Evolutionary conservation across 2,888 invertebrate genomes (phyloP), one percentile per base, ranked within the genome.

Genomic region (Dolichomitus sp.): DNA sequence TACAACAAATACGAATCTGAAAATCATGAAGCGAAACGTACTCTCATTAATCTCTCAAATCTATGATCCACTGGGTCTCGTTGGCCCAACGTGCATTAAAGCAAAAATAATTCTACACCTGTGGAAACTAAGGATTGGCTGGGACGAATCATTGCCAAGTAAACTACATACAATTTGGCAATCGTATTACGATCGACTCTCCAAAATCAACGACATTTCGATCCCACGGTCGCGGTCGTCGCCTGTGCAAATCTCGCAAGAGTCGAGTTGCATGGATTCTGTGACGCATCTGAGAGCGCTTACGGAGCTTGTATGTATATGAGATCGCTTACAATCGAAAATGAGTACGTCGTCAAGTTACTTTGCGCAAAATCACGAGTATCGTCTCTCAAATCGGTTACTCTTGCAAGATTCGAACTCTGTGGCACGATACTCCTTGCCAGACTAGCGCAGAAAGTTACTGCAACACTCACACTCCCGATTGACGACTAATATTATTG

Each of bases 321-420:
- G 6, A 27, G 33, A 45, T 45, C 45, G 14, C 2, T 33, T 76
- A 52, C 27, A n/a, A n/a, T 14, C 9, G 59, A 19, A 9, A 19
- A 30, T 30, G 45, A 59, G 19, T 30, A 59, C 42, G 30, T 27
- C 5, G 59, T 52, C 19, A 57, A 59, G 11, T 27, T 72, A 30
- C 57, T 33, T 14, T 72, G 17, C 6, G 72, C 72, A 11, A 59
- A 72, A 27, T 72, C 83, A 2, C 40, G 80, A 37, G 83, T 84
- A 4, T 84, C 78, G 14, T 84, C 85, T 0, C 11, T 83, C 12
- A 84, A 85, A 37, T 59, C 40, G 7, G 42, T 83, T 3, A 66
- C 72, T 2, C 54, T 85, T 1, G 82, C 86, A 61, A 65, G 83
- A n/a, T 57, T 86, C 1, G 83, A 86, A 42, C 61, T 85, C 2